Base-by-base conservation (phyloP, 2,797 vertebrate species). In the Leptatherina wallacei region DNA sequence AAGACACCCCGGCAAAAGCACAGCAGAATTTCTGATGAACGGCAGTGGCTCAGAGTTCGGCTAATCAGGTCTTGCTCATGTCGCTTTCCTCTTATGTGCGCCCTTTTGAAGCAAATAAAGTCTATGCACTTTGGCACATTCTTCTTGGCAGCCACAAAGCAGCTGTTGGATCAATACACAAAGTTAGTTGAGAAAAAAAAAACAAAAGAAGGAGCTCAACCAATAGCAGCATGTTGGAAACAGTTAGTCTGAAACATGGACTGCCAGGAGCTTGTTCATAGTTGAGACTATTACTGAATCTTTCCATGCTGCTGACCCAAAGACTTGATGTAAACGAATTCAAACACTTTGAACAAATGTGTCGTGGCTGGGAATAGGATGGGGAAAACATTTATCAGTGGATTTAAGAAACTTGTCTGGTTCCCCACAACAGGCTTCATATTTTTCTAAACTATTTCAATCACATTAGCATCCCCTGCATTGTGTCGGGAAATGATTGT, bases 91-190 rank as follows among this genome's bases (percentile, higher is more conserved):
- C 88, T 90, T 85, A 90, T 88, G 88, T 76, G 78, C 88, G 82
- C 58, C 82, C 78, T 88, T 92, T 92, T 91, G 89, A 91, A 92
- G 89, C 85, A 84, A 92, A 91, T 90, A 86, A 86, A 91, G 85
- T 90, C 88, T 82, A 85, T 86, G 84, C 91, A 88, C 90, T 84
- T 88, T 88, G 88, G 88, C 85, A 88, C 88, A 81, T 91, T 90
- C 89, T 90, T 89, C 83, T 90, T 90, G 91, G 90, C 89, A 89
- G 87, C 87, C 84, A 79, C 84, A 85, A 89, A 87, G 91, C 92
- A 93, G 91, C 91, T 93, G 92, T 91, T 92, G 91, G 93, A 93
- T 94, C 93, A 89, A 94, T 92, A 91, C 82, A 66, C 88, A 88
- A 91, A 90, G 88, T 92, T 88, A 82, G 81, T 52, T 65, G 67